Conservation (phyloP, 1,140 invertebrate species). For the Anagrus nilaparvatae region DNA sequence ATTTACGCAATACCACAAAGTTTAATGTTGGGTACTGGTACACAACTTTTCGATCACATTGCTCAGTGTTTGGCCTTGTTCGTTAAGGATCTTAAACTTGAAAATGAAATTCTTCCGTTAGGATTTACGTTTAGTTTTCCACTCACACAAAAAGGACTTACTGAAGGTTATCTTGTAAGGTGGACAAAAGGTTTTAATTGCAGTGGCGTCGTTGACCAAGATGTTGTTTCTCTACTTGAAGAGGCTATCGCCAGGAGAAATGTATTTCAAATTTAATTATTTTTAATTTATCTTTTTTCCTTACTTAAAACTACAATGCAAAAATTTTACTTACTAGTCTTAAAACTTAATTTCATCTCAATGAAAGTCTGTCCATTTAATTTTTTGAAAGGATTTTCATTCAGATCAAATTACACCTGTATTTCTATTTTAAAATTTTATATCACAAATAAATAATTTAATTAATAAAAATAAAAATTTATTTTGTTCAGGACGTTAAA, state of each 20-base stretch:
- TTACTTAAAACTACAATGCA: background rate
- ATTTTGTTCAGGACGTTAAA: slow-evolving; percentile 61
- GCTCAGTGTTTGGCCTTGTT: slow-evolving; percentile 92
- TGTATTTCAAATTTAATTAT: too few relatives aligned
- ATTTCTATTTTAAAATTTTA: slow-evolving; percentile 7
- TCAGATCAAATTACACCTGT: slow-evolving; percentile 22
- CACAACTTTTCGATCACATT: slow-evolving; percentile 95
- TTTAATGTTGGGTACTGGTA: slow-evolving; percentile 85
- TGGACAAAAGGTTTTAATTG: slow-evolving; percentile 93
- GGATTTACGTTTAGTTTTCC: slow-evolving; percentile 99
- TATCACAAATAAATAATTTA: slow-evolving; percentile 13
- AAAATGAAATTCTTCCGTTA: slow-evolving; percentile 70
- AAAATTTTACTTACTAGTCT: background rate
- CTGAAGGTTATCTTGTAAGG: slow-evolving; percentile 73
- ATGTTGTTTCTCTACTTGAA: slow-evolving; percentile 66
- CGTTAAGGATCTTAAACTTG: slow-evolving; percentile 72
- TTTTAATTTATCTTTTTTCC: background rate
- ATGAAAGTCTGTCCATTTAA: background rate
- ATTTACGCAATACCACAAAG: slow-evolving; percentile 91
- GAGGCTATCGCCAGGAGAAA: slow-evolving; percentile 56
- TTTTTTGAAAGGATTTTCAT: background rate
- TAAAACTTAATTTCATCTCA: background rate
- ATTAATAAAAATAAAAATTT: slow-evolving; percentile 11
- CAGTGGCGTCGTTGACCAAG: slow-evolving; percentile 62
- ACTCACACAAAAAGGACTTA: slow-evolving; percentile 80